Evolutionary conservation across 1,140 invertebrate genomes (phyloP).

Genomic region (Saxidomus purpurata): DNA sequence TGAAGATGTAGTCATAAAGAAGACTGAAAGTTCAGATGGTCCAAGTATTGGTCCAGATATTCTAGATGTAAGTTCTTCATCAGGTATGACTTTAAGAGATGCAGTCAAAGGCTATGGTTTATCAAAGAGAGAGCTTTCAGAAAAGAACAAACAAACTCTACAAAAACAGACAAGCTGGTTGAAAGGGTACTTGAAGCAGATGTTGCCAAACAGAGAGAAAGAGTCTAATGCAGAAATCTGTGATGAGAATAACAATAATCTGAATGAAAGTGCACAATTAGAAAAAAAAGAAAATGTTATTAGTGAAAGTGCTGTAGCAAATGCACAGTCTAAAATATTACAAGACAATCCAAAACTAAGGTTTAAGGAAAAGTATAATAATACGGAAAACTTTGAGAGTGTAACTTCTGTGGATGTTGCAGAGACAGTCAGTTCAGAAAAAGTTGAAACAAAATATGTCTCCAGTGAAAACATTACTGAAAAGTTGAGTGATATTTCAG

Average conservation of each 20-base stretch:
- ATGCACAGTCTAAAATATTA: too few relatives aligned
- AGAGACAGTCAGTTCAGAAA: not conserved
- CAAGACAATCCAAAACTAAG: too few relatives aligned
- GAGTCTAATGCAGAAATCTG: not conserved
- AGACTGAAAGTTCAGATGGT: not conserved
- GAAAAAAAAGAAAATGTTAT: not conserved
- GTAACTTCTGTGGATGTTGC: not conserved
- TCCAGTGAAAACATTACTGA: too few relatives aligned
- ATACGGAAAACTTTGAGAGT: not conserved
- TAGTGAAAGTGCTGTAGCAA: not conserved
- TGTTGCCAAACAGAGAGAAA: not conserved
- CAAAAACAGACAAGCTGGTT: not conserved
- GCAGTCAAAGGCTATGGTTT: not conserved
- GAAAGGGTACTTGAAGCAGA: conserved; percentile 22
- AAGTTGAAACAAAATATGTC: too few relatives aligned
- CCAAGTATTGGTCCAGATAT: not conserved
- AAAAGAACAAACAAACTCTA: conserved; percentile 10
- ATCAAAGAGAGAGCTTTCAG: not conserved
- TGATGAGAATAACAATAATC: not conserved
- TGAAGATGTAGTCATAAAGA: not conserved
- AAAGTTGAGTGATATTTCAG: too few relatives aligned
- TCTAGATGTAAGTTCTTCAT: not conserved
- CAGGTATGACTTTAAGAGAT: not conserved
- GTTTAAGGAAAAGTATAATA: too few relatives aligned
- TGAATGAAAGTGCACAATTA: not conserved